A percentile compares a stretch with the other conserved stretches of the same genome.
Evolutionary conservation across 2,797 vertebrate species (phyloP).

Genomic region (Pangasius larnaudii): DNA sequence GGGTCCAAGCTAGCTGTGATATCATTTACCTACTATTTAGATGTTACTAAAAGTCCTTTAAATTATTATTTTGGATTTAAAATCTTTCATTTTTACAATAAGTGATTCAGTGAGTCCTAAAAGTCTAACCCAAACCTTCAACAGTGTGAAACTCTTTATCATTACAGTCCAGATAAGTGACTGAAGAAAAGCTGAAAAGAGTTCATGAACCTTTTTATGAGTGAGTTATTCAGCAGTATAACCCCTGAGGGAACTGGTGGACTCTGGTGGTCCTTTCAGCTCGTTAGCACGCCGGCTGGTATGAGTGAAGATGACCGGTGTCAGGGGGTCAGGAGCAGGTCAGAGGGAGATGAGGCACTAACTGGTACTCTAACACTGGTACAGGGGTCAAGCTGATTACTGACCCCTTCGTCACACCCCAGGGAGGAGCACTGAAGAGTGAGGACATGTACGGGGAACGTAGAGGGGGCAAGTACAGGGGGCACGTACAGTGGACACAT

Average conservation of each 20-base stretch:
- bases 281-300: background rate
- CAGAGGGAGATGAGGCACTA: background rate
- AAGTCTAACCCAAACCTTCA: too few relatives aligned
- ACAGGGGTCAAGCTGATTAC: background rate
- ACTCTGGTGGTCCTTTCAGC: background rate
- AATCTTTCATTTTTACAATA: too few relatives aligned
- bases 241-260: background rate
- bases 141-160: too few relatives aligned
- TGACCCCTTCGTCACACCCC: background rate
- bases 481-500: background rate
- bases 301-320: background rate
- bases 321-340: background rate
- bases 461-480: background rate
- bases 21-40: background rate
- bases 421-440: background rate
- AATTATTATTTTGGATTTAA: too few relatives aligned
- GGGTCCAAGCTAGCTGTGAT: background rate
- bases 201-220: background rate
- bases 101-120: too few relatives aligned
- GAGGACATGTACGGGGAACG: background rate
- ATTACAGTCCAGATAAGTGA: background rate
- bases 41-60: too few relatives aligned
- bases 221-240: background rate
- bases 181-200: background rate
- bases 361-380: background rate